Conservation (phyloP, 2,113 vertebrate genomes). For the Aplodontia rufa region DNA sequence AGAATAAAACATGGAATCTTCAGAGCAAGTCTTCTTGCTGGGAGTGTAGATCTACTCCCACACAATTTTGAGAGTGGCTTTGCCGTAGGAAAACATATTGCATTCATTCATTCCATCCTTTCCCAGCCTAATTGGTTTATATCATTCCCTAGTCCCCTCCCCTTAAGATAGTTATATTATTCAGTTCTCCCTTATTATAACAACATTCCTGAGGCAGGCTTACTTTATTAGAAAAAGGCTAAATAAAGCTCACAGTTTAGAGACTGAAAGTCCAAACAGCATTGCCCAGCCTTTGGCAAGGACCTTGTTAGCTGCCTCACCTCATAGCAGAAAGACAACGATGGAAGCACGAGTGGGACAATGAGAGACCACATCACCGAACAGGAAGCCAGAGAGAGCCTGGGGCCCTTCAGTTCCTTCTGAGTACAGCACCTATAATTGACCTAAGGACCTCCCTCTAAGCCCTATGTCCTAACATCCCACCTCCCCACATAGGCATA, state of each 20-base stretch:
- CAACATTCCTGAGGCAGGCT: neutral
- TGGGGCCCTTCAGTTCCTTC: neutral
- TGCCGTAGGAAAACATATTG: neutral
- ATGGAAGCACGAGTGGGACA: neutral
- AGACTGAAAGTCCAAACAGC: neutral
- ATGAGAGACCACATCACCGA: neutral
- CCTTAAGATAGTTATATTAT: neutral
- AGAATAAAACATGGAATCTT: neutral
- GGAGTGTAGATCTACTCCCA: neutral
- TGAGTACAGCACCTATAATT: neutral
- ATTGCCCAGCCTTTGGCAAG: neutral
- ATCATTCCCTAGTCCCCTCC: neutral
- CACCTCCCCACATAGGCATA: fast-evolving
- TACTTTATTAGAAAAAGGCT: neutral
- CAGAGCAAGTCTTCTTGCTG: neutral
- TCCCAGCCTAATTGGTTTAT: neutral
- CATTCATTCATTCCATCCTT: neutral
- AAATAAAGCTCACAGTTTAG: neutral
- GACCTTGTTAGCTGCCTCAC: neutral
- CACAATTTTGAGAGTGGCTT: neutral
- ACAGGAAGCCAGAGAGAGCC: neutral
- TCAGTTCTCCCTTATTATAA: neutral
- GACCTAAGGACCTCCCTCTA: neutral
- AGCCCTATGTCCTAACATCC: no score
- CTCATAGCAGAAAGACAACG: no score